Evolutionary conservation across 2,797 vertebrate species (phyloP).

Genomic region (Hippopotamyrus pictus): DNA sequence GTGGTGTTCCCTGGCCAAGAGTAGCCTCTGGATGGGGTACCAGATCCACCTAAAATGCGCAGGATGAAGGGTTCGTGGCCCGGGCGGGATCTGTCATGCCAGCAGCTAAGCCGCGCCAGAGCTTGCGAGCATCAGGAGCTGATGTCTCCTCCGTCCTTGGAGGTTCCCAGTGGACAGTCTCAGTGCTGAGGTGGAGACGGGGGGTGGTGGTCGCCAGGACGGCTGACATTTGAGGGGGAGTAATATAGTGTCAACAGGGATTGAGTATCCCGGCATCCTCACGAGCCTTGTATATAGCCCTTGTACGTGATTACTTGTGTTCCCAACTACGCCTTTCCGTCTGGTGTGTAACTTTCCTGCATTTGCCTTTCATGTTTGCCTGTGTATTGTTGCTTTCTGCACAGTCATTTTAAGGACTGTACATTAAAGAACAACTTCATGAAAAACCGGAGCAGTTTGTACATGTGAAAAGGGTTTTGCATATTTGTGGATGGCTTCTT

Average conservation of each 20-base stretch:
- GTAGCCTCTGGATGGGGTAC: background rate
- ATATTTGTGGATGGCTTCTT: too few species aligned
- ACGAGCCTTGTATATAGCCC: background rate
- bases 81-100: background rate
- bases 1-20: background rate
- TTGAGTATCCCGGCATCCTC: background rate
- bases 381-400: background rate
- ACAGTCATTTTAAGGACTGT: background rate
- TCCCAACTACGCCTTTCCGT: background rate
- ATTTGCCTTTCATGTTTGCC: background rate
- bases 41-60: background rate
- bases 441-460: background rate
- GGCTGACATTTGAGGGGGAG: background rate
- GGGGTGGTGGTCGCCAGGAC: background rate
- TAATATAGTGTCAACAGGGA: background rate
- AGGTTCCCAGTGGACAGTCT: background rate
- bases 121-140: background rate
- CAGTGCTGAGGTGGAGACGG: background rate
- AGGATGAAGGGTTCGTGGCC: background rate
- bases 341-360: background rate
- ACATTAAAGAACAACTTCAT: background rate
- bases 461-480: background rate
- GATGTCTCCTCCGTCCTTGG: background rate
- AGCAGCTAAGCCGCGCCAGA: background rate
- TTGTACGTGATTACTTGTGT: background rate